Conservation (phyloP, 1,140 invertebrate genomes). For the Leptinotarsa undecemlineata region DNA sequence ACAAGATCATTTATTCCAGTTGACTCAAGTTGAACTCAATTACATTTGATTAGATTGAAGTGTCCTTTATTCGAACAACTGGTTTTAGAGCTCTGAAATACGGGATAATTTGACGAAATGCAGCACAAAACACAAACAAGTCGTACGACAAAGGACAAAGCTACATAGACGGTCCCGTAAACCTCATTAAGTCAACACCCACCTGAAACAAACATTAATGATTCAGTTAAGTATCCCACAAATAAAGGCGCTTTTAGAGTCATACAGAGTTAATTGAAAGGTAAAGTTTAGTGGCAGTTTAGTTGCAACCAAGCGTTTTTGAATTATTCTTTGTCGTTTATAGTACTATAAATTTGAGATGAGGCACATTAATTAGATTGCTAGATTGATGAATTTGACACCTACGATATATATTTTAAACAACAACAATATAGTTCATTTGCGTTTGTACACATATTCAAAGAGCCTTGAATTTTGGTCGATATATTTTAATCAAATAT, state of each 20-base stretch:
- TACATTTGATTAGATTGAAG: background rate
- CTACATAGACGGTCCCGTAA: background rate
- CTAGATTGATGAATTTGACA: too few relatives aligned
- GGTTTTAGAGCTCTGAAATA: background rate
- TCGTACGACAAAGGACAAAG: slow-evolving; percentile 5
- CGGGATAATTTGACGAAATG: background rate
- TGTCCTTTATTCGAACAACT: background rate
- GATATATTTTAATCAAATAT: too few relatives aligned
- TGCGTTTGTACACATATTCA: too few relatives aligned
- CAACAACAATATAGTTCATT: too few relatives aligned
- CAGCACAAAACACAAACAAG: slow-evolving; percentile 1
- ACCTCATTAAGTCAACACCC: slow-evolving; percentile 7
- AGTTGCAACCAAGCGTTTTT: background rate
- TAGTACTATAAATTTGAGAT: too few relatives aligned
- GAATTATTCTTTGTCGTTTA: too few relatives aligned
- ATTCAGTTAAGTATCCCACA: slow-evolving; percentile 3
- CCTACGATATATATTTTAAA: too few relatives aligned
- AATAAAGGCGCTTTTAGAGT: background rate
- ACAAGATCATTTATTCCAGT: too few relatives aligned
- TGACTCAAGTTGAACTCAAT: too few relatives aligned
- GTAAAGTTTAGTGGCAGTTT: background rate
- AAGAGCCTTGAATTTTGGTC: too few relatives aligned
- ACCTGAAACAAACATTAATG: slow-evolving; percentile 3
- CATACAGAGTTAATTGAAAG: background rate
- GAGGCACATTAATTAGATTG: too few relatives aligned